Conservation (phyloP, 2,797 vertebrate species). For the Morelia viridis region DNA sequence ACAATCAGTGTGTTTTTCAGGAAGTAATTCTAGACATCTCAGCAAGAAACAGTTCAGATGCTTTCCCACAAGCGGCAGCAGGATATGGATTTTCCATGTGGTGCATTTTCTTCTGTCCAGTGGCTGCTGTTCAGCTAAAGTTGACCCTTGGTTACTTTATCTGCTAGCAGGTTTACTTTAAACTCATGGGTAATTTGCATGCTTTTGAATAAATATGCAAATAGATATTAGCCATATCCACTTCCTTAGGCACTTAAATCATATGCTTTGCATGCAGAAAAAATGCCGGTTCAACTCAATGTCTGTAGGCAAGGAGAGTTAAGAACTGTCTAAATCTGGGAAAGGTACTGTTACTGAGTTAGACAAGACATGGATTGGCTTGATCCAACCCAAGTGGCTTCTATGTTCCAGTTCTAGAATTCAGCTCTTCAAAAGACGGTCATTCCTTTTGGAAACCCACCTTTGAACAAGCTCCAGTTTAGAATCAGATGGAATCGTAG, state of each 20-base stretch:
- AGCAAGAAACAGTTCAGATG: slow-evolving; percentile 7
- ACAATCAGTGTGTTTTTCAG: slow-evolving; percentile 27
- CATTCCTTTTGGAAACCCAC: not conserved
- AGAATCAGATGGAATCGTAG: too few relatives aligned
- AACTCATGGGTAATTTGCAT: not conserved
- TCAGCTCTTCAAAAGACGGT: not conserved
- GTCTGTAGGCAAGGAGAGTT: not conserved
- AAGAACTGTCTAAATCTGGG: not conserved
- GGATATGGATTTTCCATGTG: not conserved
- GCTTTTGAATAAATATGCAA: not conserved
- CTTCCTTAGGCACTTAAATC: not conserved
- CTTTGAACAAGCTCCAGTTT: not conserved
- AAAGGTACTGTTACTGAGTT: not conserved
- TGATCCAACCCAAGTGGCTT: not conserved
- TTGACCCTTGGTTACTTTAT: not conserved
- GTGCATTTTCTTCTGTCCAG: not conserved
- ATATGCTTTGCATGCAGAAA: not conserved
- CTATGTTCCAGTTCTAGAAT: not conserved
- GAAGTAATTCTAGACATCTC: slow-evolving; percentile 38
- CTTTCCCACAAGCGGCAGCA: slow-evolving; percentile 23
- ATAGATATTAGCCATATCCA: not conserved
- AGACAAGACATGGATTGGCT: not conserved
- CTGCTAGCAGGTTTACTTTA: not conserved
- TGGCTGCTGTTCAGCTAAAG: not conserved
- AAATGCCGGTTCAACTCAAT: not conserved